Percentiles rank a stretch among this genome's conserved stretches.
Evolutionary conservation across 1,140 invertebrate genomes (phyloP).

Genomic region (Coboldia fuscipes): DNA sequence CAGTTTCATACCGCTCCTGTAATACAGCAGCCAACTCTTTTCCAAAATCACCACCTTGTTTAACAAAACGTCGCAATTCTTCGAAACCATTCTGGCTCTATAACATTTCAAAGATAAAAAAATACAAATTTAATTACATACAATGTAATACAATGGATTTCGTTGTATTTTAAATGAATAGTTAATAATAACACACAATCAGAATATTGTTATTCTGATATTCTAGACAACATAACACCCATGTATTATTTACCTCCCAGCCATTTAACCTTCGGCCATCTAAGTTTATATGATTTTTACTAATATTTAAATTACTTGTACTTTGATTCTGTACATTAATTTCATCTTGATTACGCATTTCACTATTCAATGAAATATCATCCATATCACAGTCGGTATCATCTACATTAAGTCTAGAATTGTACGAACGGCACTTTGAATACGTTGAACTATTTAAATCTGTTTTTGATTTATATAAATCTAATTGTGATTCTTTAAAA

Average conservation of each 20-base stretch:
- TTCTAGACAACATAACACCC: no score
- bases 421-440: no score
- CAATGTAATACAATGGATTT: background rate
- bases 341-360: background rate
- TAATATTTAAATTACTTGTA: no score
- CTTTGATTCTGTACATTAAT: no score
- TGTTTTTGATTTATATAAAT: no score
- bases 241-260: no score
- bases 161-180: background rate
- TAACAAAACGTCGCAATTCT: constrained; percentile 73
- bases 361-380: background rate
- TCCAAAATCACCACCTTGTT: constrained; percentile 83
- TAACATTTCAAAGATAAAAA: constrained; percentile 14
- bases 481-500: no score
- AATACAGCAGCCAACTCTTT: constrained; percentile 73
- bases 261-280: no score
- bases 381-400: background rate
- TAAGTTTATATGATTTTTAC: no score
- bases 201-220: no score
- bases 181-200: background rate
- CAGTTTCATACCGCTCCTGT: constrained; percentile 69
- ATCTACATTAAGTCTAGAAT: no score
- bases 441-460: no score
- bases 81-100: constrained; percentile 85
- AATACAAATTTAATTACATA: constrained; percentile 2